A percentile compares a stretch with the other conserved stretches of the same genome.
phyloP scores from a whole-genome alignment of 1,140 invertebrate genomes.

The Meteorus sp. region DNA sequence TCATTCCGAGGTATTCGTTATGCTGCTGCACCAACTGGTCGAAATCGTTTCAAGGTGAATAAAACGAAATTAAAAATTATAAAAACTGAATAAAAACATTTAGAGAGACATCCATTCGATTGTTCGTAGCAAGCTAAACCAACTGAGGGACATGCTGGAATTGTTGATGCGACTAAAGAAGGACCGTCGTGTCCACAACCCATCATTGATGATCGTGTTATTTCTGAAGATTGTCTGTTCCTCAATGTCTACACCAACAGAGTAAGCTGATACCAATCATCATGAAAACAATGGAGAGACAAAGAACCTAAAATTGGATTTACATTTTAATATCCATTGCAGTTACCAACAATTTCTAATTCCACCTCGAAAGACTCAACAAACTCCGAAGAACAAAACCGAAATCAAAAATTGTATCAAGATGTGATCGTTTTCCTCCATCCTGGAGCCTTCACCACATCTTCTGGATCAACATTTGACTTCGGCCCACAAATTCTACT shows the following conservation, averaged over 20 bases:
- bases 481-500: too few species aligned
- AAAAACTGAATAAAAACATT: neutral
- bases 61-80: neutral
- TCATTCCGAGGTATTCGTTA: constrained; percentile 67
- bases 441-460: too few species aligned
- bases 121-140: constrained; percentile 26
- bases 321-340: too few species aligned
- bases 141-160: constrained; percentile 11
- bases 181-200: constrained; percentile 36
- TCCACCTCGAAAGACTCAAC: too few species aligned
- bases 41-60: constrained; percentile 60
- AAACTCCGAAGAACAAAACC: too few species aligned
- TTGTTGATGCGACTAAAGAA: constrained; percentile 36
- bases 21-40: constrained; percentile 63
- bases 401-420: constrained; percentile 33
- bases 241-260: constrained; percentile 76
- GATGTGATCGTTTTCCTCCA: constrained; percentile 66
- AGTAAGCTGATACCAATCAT: too few species aligned
- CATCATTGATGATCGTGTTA: neutral
- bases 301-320: too few species aligned
- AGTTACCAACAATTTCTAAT: too few species aligned
- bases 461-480: too few species aligned
- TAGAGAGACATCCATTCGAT: neutral
- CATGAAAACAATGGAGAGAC: too few species aligned
- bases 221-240: constrained; percentile 75